Percentiles rank a stretch among this genome's conserved stretches.
phyloP scores from a whole-genome alignment of 2,113 vertebrate species.

The Arothron firmamentum region DNA sequence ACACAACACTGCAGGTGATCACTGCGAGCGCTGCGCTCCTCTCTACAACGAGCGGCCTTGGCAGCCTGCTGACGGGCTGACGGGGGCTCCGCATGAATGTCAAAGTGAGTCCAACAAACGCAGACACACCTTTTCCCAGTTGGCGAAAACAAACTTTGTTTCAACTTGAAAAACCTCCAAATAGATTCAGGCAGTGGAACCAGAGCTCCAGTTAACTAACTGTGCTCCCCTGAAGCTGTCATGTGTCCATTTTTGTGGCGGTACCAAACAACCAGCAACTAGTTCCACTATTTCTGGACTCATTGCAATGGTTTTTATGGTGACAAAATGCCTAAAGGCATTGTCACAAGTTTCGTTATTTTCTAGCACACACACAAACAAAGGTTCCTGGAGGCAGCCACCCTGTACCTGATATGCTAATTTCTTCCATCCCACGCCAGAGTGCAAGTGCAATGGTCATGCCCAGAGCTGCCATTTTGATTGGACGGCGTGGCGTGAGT shows the following conservation, averaged over 20 bases:
- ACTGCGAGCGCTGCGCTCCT: constrained; percentile 86
- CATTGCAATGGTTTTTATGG: no score
- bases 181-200: no score
- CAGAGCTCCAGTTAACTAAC: no score
- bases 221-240: no score
- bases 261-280: no score
- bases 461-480: constrained; percentile 89
- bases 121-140: neutral
- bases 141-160: neutral
- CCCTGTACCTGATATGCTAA: neutral
- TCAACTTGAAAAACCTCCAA: no score
- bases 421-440: constrained; percentile 63
- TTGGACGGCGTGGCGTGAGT: constrained; percentile 81
- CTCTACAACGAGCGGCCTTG: constrained; percentile 93
- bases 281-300: no score
- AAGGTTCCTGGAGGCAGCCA: no score
- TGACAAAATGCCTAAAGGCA: no score
- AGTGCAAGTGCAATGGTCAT: constrained; percentile 92
- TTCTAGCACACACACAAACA: no score
- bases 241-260: no score
- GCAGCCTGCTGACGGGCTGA: constrained; percentile 89
- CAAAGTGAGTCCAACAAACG: constrained; percentile 79
- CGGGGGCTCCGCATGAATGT: constrained; percentile 86
- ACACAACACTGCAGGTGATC: constrained; percentile 91
- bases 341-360: no score